Conservation (phyloP, 2,113 vertebrate genomes). For the Baryphthengus martii region DNA sequence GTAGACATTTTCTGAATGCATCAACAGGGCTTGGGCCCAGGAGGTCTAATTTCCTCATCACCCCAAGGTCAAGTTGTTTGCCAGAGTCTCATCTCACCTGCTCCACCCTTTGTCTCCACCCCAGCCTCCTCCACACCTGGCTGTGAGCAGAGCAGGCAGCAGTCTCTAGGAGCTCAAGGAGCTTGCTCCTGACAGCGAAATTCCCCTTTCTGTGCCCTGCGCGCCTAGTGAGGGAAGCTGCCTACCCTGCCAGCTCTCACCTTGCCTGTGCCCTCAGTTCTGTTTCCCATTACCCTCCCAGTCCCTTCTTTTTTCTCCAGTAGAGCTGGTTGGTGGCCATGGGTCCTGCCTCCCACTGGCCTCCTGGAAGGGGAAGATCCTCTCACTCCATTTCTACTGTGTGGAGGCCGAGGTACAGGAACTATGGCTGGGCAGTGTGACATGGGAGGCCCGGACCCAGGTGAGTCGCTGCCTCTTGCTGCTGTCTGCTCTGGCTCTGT, state of each 20-base stretch:
- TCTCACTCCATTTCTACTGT: not conserved
- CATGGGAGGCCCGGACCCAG: rapidly evolving
- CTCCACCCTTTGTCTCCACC: not conserved
- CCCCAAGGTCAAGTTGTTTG: not conserved
- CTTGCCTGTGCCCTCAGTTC: not conserved
- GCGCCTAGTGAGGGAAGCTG: not conserved
- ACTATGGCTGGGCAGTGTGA: rapidly evolving
- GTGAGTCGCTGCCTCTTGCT: rapidly evolving
- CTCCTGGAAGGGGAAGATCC: not conserved
- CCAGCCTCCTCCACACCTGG: not conserved
- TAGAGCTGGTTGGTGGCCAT: not conserved
- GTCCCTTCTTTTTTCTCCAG: not conserved
- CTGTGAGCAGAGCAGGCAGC: not conserved
- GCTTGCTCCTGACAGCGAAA: not conserved
- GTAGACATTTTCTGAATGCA: not conserved
- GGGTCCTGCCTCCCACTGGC: not conserved
- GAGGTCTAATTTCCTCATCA: not conserved
- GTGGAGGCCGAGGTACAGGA: not conserved
- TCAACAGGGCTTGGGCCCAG: not conserved
- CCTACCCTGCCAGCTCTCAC: not conserved
- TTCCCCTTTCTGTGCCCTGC: not conserved
- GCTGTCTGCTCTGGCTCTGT: not conserved
- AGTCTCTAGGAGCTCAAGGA: rapidly evolving
- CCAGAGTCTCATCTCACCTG: not conserved
- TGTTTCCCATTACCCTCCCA: not conserved